Conservation (phyloP, 2,797 vertebrate genomes). For the Dermochelys coriacea region DNA sequence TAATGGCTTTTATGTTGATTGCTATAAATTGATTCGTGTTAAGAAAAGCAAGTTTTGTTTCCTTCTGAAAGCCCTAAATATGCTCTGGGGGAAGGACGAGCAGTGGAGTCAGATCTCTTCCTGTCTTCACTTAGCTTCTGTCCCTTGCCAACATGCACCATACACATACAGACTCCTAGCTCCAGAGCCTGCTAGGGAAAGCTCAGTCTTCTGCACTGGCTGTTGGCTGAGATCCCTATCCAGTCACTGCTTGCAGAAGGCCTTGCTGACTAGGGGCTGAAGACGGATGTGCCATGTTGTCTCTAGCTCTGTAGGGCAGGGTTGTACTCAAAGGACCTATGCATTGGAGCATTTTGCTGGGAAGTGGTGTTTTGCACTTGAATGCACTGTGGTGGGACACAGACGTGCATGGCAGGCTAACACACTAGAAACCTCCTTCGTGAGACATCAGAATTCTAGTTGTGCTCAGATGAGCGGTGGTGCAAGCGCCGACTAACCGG, state of each 20-base stretch:
- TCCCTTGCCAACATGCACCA: not conserved
- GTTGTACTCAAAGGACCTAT: not conserved
- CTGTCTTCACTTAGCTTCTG: not conserved
- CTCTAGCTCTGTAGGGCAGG: not conserved
- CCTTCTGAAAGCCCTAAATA: constrained; percentile 66
- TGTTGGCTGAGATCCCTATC: too few relatives aligned
- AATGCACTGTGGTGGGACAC: not conserved
- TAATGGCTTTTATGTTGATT: constrained; percentile 84
- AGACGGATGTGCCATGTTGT: not conserved
- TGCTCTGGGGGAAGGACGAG: constrained; percentile 61
- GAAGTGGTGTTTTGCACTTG: not conserved
- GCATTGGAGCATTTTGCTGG: not conserved
- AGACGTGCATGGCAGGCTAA: not conserved
- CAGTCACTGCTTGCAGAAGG: not conserved
- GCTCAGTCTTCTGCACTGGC: not conserved
- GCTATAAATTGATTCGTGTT: constrained; percentile 79
- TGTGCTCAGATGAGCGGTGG: not conserved
- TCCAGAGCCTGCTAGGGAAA: not conserved
- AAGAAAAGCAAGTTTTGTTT: constrained; percentile 76
- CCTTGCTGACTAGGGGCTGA: not conserved
- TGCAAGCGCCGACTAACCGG: not conserved
- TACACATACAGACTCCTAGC: not conserved
- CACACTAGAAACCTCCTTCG: not conserved
- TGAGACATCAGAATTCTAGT: not conserved
- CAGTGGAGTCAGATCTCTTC: constrained; percentile 35